Percentiles rank a stretch among this genome's conserved stretches.
phyloP scores from a whole-genome alignment of 2,888 invertebrate genomes.

The Hylaea fasciaria region DNA sequence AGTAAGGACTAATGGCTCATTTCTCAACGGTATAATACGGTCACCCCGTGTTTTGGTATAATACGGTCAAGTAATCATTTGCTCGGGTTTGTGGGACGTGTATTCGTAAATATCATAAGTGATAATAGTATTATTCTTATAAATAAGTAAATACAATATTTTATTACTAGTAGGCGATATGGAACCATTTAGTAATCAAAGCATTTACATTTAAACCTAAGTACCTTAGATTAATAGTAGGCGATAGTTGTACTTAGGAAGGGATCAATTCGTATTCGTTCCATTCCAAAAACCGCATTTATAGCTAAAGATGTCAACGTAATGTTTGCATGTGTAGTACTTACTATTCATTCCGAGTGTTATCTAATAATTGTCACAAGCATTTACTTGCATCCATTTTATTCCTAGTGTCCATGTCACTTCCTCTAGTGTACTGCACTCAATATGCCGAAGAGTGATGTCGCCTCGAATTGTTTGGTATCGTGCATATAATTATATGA shows the following conservation, averaged over 20 bases:
- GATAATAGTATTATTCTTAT: constrained; percentile 37
- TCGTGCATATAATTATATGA: constrained; percentile 45
- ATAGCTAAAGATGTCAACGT: constrained; percentile 41
- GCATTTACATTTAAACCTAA: constrained; percentile 20
- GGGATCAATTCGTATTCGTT: constrained; percentile 34
- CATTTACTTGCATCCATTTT: constrained; percentile 44
- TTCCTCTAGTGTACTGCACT: constrained; percentile 78
- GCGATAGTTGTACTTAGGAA: constrained; percentile 11
- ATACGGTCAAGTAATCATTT: constrained; percentile 28
- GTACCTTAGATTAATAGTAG: constrained; percentile 1
- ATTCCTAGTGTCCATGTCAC: constrained; percentile 75
- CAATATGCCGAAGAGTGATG: constrained; percentile 82
- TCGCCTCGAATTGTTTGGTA: constrained; percentile 64
- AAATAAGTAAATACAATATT: constrained; percentile 32
- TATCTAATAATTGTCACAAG: constrained; percentile 31
- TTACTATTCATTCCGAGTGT: constrained; percentile 45
- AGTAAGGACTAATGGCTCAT: constrained; percentile 21
- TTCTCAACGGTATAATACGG: constrained; percentile 20
- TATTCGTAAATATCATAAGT: constrained; percentile 31
- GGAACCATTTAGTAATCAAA: constrained; percentile 68
- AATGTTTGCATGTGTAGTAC: constrained; percentile 46
- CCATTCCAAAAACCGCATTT: constrained; percentile 49
- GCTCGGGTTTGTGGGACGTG: constrained; percentile 29
- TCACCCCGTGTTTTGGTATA: constrained; percentile 11
- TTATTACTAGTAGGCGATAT: constrained; percentile 49